A percentile compares a stretch with the other conserved stretches of the same genome.
Conservation (phyloP, 2,797 vertebrate species). For the Artibeus lituratus region DNA sequence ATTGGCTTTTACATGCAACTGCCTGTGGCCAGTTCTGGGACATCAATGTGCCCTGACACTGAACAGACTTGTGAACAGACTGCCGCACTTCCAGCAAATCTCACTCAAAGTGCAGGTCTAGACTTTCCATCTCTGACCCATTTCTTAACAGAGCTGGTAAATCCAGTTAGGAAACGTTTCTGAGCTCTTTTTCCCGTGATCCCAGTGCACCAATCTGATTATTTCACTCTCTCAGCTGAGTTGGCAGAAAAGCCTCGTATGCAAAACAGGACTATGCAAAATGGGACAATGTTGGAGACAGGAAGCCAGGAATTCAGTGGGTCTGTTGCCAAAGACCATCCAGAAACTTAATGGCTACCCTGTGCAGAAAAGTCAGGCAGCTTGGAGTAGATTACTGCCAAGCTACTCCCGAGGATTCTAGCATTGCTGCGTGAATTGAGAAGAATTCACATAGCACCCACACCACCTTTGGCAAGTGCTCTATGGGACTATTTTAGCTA, state of each 20-base stretch:
- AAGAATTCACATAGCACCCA: neutral
- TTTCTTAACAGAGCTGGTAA: neutral
- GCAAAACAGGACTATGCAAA: neutral
- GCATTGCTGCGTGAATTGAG: fast-evolving
- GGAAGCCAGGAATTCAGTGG: neutral
- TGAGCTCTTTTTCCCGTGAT: neutral
- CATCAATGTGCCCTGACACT: fast-evolving
- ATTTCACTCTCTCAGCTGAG: neutral
- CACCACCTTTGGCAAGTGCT: neutral
- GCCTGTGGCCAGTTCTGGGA: neutral
- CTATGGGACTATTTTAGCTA: neutral
- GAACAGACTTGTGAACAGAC: fast-evolving
- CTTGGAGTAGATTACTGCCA: fast-evolving
- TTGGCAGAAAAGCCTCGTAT: neutral
- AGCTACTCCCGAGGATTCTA: neutral
- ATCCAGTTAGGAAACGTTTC: neutral
- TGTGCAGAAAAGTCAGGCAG: neutral
- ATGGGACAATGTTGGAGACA: neutral
- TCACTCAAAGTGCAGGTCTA: fast-evolving
- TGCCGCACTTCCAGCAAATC: fast-evolving
- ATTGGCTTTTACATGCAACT: neutral
- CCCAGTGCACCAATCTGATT: too few relatives aligned
- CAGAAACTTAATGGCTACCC: neutral
- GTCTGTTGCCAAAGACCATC: neutral
- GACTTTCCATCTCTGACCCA: neutral